Conservation (phyloP, 35 echinoderm and acorn worm genomes). For the Anneissia japonica region DNA sequence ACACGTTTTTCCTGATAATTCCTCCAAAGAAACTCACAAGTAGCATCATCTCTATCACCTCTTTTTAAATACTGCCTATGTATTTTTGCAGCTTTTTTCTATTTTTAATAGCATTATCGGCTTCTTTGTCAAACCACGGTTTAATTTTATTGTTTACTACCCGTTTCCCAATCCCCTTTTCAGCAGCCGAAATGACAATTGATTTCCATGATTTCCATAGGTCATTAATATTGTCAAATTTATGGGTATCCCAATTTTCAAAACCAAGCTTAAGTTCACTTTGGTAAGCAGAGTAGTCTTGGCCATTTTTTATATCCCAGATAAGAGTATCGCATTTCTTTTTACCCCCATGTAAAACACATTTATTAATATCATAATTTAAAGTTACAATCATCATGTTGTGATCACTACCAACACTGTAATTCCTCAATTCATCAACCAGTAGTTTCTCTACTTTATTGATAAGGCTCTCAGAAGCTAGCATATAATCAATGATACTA, state of each 20-base stretch:
- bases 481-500: constrained; percentile 6
- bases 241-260: not conserved
- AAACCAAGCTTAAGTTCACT: not conserved
- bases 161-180: not conserved
- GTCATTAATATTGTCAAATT: not conserved
- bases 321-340: not conserved
- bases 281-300: not conserved
- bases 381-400: not conserved
- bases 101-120: not conserved
- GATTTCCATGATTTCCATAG: not conserved
- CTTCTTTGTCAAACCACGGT: constrained; percentile 23
- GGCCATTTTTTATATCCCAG: not conserved
- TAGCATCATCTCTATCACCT: not conserved
- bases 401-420: constrained; percentile 12
- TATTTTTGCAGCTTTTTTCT: not conserved
- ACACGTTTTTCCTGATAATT: not conserved
- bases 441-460: not conserved
- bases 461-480: not conserved
- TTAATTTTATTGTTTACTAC: not conserved
- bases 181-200: not conserved
- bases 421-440: not conserved
- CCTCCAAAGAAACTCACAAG: not conserved
- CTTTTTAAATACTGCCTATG: not conserved
- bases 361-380: not conserved
- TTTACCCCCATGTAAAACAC: not conserved